Base-by-base conservation (phyloP, 2,888 invertebrate genomes). In the Nyleta sp. region DNA sequence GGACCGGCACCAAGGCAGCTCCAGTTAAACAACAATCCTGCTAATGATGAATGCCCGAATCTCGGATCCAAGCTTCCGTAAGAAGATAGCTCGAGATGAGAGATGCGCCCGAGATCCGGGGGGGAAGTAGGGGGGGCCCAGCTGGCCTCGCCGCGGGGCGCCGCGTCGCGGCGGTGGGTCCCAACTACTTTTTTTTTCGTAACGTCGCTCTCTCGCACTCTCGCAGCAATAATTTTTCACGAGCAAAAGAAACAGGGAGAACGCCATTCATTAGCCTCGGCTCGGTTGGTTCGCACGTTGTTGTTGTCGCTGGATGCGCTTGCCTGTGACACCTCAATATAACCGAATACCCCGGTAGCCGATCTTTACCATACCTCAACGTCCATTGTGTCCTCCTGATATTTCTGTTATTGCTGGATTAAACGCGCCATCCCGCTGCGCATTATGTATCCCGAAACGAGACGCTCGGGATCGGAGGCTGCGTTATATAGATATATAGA, bases 211-310 rank as follows among this genome's bases (percentile, higher is more conserved):
- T 74, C 74, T 68, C 71, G 44, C 59, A 48, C 68, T 72, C 57
- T 48, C 85, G 80, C 85, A 86, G 86, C 87, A 86, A 89, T 89
- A 90, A 90, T 90, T 90, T 90, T 90, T 90, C 90, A 89, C 85
- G 85, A 85, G 84, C 84, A 74, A 83, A 86, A 85, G 87, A 85
- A 87, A 86, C 87, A 85, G 85, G 87, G 85, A 86, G 87, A 85
- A 86, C 85, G 87, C 87, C 87, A 90, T 90, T 90, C 90, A 90
- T 90, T 90, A 90, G 88, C 84, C 84, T 82, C 83, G 87, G 84
- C 86, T 88, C 84, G 88, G 90, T 90, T 88, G 87, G 90, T 90
- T 90, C 90, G 89, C 90, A 90, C 90, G 89, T 90, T 90, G 90
- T 90, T 89, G 87, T 80, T 84, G 81, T 76, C 80, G 71, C 72